These are phyloP conservation scores for Bryconaethiops microstoma DNA, from an alignment of 2,797 vertebrate genomes.

Conservation along the genomic window DNA sequence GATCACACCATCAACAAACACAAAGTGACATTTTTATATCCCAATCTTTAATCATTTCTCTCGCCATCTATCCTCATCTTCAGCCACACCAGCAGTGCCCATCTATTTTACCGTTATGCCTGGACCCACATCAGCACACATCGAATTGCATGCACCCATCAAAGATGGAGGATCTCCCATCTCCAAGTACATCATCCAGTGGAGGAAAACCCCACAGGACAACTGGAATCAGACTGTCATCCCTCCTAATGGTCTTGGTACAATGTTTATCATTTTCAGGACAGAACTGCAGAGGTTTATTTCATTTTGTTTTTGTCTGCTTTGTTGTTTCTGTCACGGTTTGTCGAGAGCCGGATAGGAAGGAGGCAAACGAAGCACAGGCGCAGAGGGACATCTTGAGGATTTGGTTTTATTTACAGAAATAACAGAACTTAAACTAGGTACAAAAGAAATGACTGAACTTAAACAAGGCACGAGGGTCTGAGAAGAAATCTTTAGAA, in stretches of 20 bases:
- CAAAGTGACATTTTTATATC: not conserved
- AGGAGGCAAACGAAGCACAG: no score
- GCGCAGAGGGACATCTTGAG: no score
- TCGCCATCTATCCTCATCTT: not conserved
- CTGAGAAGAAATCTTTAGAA: no score
- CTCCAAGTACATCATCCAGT: slow-evolving; percentile 71
- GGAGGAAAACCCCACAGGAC: slow-evolving; percentile 61
- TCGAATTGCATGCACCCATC: slow-evolving; percentile 61
- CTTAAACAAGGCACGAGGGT: no score
- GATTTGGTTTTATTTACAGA: no score
- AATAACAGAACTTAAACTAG: no score
- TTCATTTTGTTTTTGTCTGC: not conserved
- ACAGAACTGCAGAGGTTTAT: not conserved
- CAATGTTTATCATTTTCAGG: not conserved
- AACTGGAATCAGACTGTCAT: slow-evolving; percentile 64
- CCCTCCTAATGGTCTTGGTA: slow-evolving; percentile 56
- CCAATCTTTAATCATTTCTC: not conserved
- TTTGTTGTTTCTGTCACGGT: slow-evolving; percentile 14
- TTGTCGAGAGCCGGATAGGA: no score
- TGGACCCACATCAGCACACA: slow-evolving; percentile 63
- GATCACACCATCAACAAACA: no score
- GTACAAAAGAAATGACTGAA: no score
- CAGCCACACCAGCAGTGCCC: slow-evolving; percentile 74
- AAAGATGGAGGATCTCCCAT: slow-evolving; percentile 72
- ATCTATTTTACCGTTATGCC: slow-evolving; percentile 51